A percentile compares a stretch with the other conserved stretches of the same genome.
Conservation (phyloP, 2,888 invertebrate genomes). For the Macrosiphum euphorbiae region DNA sequence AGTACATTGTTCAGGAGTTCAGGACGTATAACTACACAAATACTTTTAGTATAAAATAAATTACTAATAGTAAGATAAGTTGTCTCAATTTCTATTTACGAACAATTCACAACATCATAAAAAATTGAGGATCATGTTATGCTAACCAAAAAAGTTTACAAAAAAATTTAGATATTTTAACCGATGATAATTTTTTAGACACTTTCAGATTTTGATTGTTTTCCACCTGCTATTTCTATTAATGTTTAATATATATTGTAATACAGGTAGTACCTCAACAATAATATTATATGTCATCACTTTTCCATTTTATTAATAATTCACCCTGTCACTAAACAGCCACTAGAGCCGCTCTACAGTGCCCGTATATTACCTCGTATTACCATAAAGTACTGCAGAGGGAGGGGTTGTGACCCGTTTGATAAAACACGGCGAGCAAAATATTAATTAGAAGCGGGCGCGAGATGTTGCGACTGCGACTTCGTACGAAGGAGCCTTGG, state of each 20-base stretch:
- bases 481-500: not conserved
- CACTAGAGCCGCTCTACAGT: not conserved
- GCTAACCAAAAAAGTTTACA: no score
- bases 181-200: not conserved
- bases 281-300: not conserved
- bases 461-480: not conserved
- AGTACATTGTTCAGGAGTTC: no score
- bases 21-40: no score
- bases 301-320: not conserved
- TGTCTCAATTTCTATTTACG: no score
- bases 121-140: no score
- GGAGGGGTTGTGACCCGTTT: constrained; percentile 23
- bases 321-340: not conserved
- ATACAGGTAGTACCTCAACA: not conserved
- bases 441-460: constrained; percentile 52
- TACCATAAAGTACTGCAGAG: constrained; percentile 30
- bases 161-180: no score
- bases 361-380: not conserved
- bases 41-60: no score
- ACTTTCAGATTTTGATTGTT: not conserved
- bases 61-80: no score
- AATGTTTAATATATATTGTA: not conserved
- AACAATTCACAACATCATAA: no score
- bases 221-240: not conserved
- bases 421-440: constrained; percentile 49